Base-by-base conservation (phyloP, 2,113 vertebrate species). In the Lagopus muta region DNA sequence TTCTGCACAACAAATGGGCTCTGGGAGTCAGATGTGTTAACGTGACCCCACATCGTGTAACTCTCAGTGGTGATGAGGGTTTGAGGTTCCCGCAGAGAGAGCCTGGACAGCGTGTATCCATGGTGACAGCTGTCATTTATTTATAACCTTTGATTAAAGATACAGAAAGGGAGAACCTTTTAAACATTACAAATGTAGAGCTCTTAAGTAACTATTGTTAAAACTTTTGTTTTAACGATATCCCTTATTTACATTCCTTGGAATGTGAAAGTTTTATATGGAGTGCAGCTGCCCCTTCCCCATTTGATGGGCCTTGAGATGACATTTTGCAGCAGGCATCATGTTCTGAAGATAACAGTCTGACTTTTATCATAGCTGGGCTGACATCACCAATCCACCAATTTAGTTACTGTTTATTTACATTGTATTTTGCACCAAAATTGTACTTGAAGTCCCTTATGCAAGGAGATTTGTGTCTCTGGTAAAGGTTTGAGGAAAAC, bases 101-200 rank as follows among this genome's bases (percentile, higher is more conserved):
- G 83, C 47, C 43, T 64, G 48, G 61, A 66, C 90, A 82, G 57
- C 17, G 0, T 43, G 81, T 95, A 93, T 81, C 96, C 93, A 95
- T 95, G 95, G 88, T 88, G 96, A 96, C 93, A 11, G 57, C 76
- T 47, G 40, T 95, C 80, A 74, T 62, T 55, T 83, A 40, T 93
- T 93, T 93, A 71, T 71, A 86, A 83, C 86, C 72, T 94, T 90
- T 84, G 80, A 95, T 78, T 94, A 84, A 92, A 90, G 82, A 75
- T 78, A 89, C 4, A 38, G 36, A 88, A 92, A 69, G 30, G 38
- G 22, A 7, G 52, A 91, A 52, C n/a, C 61, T 86, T 91, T 90
- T 86, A 86, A 90, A 94, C 3, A 2, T 81, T 94, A 82, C 13
- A 82, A 30, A 78, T 76, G 20, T 72, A 75, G 75, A 78, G 55